phyloP scores from a whole-genome alignment of 1,140 invertebrate genomes.

The Brachionus sp. region DNA sequence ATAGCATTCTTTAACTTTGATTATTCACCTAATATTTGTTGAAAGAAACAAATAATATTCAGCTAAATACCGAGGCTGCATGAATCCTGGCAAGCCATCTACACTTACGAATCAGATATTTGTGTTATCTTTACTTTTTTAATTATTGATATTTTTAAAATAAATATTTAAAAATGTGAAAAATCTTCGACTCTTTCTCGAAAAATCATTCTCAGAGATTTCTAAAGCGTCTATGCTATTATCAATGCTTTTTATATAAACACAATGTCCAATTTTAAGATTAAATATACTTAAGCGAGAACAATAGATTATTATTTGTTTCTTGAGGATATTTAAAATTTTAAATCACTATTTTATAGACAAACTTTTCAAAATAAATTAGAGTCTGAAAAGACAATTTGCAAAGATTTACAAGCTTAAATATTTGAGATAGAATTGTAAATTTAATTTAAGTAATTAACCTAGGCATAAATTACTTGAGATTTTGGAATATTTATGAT shows the following conservation, averaged over 20 bases:
- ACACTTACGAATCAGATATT: background rate
- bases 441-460: background rate
- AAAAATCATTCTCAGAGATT: background rate
- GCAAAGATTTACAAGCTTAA: background rate
- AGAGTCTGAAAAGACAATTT: background rate
- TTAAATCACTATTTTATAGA: slow-evolving; percentile 1
- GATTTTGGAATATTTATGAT: background rate
- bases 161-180: background rate
- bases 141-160: slow-evolving; percentile 5
- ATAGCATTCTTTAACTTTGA: background rate
- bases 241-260: background rate
- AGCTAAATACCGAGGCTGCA: background rate
- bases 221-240: background rate
- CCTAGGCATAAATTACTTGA: background rate
- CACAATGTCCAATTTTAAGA: background rate
- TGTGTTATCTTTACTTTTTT: background rate
- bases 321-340: background rate
- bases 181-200: background rate
- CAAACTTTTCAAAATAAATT: background rate
- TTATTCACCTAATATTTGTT: background rate
- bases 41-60: background rate
- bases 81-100: background rate
- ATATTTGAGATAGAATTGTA: background rate
- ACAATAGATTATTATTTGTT: background rate
- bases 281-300: background rate